Evolutionary conservation across 1,140 invertebrate species (phyloP), one percentile per base, ranked within the genome.

Genomic region (Drosophila sechellia): DNA sequence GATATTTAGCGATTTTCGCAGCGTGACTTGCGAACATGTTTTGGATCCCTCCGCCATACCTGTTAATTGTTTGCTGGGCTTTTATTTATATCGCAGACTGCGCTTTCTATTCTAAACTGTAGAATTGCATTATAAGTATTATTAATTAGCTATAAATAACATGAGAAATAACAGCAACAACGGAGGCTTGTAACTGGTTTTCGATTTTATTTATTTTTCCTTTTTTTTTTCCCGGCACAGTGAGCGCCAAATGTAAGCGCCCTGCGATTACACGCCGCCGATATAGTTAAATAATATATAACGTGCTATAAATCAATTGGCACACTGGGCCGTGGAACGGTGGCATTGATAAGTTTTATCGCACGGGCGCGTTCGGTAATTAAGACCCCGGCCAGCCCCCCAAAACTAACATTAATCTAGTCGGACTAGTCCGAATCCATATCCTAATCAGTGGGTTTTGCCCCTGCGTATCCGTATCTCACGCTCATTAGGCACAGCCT

Each of bases 61-160:
- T 64, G 43, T 57, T 79, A 76, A 61, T 81, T 65, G 60, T 81
- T 84, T 68, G 65, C 69, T 63, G 61, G 66, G 59, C 42, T 71
- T 84, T 84, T 80, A 65, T 86, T 81, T 81, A 66, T 68, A 86
- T 77, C 63, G 81, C 80, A 79, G 72, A 74, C 58, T 76, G 48
- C 40, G 64, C 73, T 68, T 79, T 81, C 74, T 87, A 87, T 86
- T 83, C 61, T 76, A 74, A 89, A 87, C 84, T 84, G 89, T 87
- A 77, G 84, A 87, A 87, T 80, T 84, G 84, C 84, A 87, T 87
- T 89, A 87, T 79, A 87, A 89, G 79, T 89, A 84, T 89, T 89
- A 87, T 87, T 87, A 87, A 87, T 89, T 89, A 87, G 84, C 84
- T 80, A 84, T 89, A 87, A 87, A 87, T 84, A 87, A 89, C 79